These are phyloP conservation scores for Solea senegalensis DNA, from an alignment of 2,113 vertebrate genomes.

Conservation along the genomic window DNA sequence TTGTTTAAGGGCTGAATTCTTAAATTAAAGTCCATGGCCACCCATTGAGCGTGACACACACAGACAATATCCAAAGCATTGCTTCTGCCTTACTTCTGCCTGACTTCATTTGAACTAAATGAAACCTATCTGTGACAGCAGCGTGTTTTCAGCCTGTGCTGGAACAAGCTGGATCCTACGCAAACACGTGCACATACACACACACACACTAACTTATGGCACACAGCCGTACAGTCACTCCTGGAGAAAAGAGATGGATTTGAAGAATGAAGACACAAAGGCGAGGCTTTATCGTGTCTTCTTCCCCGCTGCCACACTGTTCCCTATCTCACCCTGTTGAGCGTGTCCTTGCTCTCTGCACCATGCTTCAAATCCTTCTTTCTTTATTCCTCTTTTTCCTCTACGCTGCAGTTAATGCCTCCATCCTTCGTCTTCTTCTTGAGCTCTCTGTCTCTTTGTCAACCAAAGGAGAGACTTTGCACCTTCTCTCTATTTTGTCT, in stretches of 20 bases:
- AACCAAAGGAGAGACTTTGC: background rate
- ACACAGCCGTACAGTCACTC: constrained; percentile 17
- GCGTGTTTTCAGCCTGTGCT: constrained; percentile 29
- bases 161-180: constrained; percentile 21
- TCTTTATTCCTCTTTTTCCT: constrained; percentile 40
- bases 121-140: constrained; percentile 49
- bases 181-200: constrained; percentile 7
- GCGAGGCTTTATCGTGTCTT: constrained; percentile 18
- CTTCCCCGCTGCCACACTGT: constrained; percentile 30
- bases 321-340: constrained; percentile 56
- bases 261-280: constrained; percentile 45
- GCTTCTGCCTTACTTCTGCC: constrained; percentile 3
- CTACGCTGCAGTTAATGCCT: constrained; percentile 36
- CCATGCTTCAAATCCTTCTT: constrained; percentile 54
- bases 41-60: constrained; percentile 21
- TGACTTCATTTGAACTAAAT: constrained; percentile 26
- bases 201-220: background rate
- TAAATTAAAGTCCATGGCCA: constrained; percentile 55
- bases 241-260: constrained; percentile 22
- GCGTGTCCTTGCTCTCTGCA: constrained; percentile 43
- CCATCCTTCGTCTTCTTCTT: constrained; percentile 1
- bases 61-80: background rate
- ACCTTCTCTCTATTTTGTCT: constrained; percentile 17
- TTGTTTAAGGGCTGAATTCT: constrained; percentile 18
- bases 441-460: constrained; percentile 12